Evolutionary conservation across 2,888 invertebrate genomes (phyloP).

Genomic region (Ectobius pallidus): DNA sequence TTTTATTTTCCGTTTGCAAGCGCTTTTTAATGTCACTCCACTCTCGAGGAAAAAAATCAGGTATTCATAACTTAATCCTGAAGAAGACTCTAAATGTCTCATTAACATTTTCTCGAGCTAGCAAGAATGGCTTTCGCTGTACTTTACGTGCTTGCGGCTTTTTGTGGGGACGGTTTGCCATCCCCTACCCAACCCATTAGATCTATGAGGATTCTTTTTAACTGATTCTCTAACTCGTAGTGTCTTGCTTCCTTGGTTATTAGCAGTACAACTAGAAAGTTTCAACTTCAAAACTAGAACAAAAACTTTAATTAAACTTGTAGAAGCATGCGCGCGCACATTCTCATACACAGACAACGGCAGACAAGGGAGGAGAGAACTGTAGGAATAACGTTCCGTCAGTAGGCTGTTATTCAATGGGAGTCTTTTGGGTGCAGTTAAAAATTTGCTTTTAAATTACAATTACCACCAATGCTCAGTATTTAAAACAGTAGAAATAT

Average conservation of each 20-base stretch:
- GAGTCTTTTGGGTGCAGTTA: too few species aligned
- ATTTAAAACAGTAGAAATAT: too few species aligned
- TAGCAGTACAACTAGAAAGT: background rate
- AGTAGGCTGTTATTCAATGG: too few species aligned
- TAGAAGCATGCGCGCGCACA: background rate
- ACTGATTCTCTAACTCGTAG: background rate
- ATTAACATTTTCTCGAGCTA: background rate
- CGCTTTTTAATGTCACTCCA: too few species aligned
- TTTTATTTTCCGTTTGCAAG: too few species aligned
- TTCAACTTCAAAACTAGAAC: conserved; percentile 19
- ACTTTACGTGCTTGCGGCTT: background rate
- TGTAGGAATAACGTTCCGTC: background rate
- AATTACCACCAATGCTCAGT: too few species aligned
- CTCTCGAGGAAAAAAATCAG: background rate
- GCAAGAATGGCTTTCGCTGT: background rate
- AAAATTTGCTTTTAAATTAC: too few species aligned
- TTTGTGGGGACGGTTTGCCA: background rate
- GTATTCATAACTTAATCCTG: background rate
- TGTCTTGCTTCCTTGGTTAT: background rate
- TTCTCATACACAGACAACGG: too few species aligned
- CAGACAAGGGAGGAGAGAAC: too few species aligned
- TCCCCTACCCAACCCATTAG: background rate
- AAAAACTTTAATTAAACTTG: conserved; percentile 26
- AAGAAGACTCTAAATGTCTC: background rate
- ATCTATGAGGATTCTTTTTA: background rate